A percentile compares a stretch with the other conserved stretches of the same genome.
phyloP scores from a whole-genome alignment of 1,140 invertebrate genomes.

The Kradibia gibbosae region DNA sequence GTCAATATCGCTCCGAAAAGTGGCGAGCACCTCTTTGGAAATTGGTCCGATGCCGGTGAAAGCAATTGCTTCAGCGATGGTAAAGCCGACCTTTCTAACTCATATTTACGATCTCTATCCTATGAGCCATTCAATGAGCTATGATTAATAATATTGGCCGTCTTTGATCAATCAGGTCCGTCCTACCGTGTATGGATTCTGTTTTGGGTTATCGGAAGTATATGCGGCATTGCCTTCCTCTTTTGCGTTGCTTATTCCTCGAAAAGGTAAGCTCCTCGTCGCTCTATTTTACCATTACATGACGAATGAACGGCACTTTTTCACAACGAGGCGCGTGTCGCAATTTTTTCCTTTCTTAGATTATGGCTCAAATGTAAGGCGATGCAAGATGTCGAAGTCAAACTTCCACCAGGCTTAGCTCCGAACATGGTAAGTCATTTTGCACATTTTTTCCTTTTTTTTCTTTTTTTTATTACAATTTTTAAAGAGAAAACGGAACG shows the following conservation, averaged over 20 bases:
- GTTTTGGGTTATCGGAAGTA: slow-evolving; percentile 64
- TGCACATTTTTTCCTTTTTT: neutral
- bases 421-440: slow-evolving; percentile 61
- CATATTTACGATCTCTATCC: too few relatives aligned
- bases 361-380: slow-evolving; percentile 71
- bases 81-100: slow-evolving; percentile 31
- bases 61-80: slow-evolving; percentile 68
- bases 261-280: slow-evolving; percentile 64
- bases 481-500: too few relatives aligned
- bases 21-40: slow-evolving; percentile 63
- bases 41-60: slow-evolving; percentile 69
- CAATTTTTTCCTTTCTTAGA: slow-evolving; percentile 55
- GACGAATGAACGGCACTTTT: too few relatives aligned
- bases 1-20: slow-evolving; percentile 67
- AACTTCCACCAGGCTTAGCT: slow-evolving; percentile 74
- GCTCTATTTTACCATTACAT: neutral
- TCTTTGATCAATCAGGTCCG: slow-evolving; percentile 55
- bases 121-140: too few relatives aligned
- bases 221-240: slow-evolving; percentile 58
- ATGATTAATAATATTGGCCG: neutral
- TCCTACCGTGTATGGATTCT: slow-evolving; percentile 59
- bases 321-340: too few relatives aligned
- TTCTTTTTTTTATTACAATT: neutral
- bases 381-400: slow-evolving; percentile 74
- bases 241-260: slow-evolving; percentile 62